phyloP scores from a whole-genome alignment of 2,113 vertebrate genomes.

The Anoura caudifer region DNA sequence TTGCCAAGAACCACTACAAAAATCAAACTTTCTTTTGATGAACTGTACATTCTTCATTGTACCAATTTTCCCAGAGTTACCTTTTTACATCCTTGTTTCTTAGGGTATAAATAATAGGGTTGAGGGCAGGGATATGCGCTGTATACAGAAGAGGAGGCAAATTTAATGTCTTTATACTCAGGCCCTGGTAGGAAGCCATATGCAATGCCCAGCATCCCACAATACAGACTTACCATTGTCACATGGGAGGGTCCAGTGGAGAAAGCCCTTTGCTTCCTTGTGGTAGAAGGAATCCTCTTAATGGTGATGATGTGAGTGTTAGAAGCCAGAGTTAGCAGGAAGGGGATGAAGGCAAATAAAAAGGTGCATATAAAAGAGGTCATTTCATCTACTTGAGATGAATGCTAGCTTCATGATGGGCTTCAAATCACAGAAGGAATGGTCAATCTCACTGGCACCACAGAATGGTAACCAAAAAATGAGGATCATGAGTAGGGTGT shows the following conservation, averaged over 20 bases:
- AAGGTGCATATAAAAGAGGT: constrained; percentile 42
- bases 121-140: constrained; percentile 53
- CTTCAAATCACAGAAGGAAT: constrained; percentile 69
- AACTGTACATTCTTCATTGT: not conserved
- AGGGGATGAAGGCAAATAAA: constrained; percentile 44
- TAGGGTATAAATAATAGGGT: constrained; percentile 66
- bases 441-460: constrained; percentile 35
- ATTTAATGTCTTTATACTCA: constrained; percentile 23
- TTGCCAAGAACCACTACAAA: not conserved
- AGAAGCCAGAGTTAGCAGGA: constrained; percentile 42
- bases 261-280: constrained; percentile 23
- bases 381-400: constrained; percentile 9
- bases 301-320: constrained; percentile 37
- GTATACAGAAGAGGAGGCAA: constrained; percentile 68
- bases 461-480: constrained; percentile 49
- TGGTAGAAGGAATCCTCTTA: constrained; percentile 44
- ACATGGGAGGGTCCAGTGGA: constrained; percentile 45
- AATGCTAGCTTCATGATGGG: constrained; percentile 49
- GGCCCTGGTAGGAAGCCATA: constrained; percentile 14
- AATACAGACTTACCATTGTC: constrained; percentile 51
- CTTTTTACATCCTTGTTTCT: constrained; percentile 72
- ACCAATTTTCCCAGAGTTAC: constrained; percentile 62
- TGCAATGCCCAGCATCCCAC: constrained; percentile 36
- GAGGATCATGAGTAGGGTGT: constrained; percentile 17
- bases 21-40: not conserved